A percentile compares a stretch with the other conserved stretches of the same genome.
Conservation (phyloP, 2,113 vertebrate genomes). For the Cygnus buccinator region DNA sequence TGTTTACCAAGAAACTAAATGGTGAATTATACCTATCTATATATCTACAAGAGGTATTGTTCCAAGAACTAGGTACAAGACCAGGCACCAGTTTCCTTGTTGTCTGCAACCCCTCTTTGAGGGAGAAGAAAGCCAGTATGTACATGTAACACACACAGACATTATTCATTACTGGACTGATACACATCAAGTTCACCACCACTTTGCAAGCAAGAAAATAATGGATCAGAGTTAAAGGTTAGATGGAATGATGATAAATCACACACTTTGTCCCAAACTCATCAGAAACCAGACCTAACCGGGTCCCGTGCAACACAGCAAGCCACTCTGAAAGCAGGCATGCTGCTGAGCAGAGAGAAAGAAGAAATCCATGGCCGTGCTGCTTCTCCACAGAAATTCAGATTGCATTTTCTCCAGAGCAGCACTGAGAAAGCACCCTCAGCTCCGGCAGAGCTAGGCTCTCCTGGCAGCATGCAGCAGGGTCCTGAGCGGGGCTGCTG, state of each 20-base stretch:
- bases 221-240: not conserved
- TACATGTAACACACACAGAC: not conserved
- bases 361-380: not conserved
- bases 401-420: not conserved
- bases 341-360: not conserved
- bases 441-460: not conserved
- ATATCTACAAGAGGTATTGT: not conserved
- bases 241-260: not conserved
- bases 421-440: not conserved
- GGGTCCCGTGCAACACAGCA: accelerated
- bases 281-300: not conserved
- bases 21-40: not conserved
- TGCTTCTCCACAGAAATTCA: not conserved
- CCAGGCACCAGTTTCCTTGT: not conserved
- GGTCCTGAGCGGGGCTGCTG: not conserved
- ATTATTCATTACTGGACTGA: not conserved
- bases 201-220: not conserved
- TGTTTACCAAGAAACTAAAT: not conserved
- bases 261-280: not conserved
- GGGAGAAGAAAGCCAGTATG: not conserved
- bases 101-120: not conserved
- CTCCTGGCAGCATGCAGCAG: not conserved
- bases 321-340: not conserved
- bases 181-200: not conserved
- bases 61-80: not conserved